These are phyloP conservation scores for Oikopleura vanhoeffeni DNA, from an alignment of 23 tunicate genomes.

Conservation along the genomic window DNA sequence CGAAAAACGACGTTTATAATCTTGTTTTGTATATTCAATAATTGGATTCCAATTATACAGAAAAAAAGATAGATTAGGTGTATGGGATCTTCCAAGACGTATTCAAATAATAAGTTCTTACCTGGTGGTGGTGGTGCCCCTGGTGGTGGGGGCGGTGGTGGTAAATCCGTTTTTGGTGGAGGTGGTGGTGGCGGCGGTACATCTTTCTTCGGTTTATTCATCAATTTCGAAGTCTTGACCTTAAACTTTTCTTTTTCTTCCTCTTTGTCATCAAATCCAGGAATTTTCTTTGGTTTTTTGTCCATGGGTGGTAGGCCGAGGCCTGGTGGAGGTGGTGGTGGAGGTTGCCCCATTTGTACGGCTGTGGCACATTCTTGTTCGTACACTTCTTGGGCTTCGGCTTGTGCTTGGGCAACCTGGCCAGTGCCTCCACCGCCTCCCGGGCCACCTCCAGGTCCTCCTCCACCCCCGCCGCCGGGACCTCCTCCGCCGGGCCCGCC, in stretches of 20 bases:
- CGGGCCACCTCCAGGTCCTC: background rate
- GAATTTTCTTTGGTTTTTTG: background rate
- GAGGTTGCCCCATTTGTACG: background rate
- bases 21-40: too few species aligned
- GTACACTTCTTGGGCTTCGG: background rate
- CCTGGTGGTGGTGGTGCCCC: slow-evolving; percentile 28
- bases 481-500: too few species aligned
- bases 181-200: slow-evolving; percentile 17
- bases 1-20: too few species aligned
- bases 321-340: background rate
- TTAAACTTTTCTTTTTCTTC: background rate
- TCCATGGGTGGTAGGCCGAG: background rate
- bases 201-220: background rate
- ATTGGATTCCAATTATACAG: too few species aligned
- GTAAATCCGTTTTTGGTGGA: slow-evolving; percentile 20
- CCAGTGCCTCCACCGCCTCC: background rate
- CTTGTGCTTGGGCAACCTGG: too few species aligned
- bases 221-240: background rate
- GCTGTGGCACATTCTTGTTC: background rate
- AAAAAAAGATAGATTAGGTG: too few species aligned
- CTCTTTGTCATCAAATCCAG: background rate
- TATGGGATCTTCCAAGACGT: background rate
- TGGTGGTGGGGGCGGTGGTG: slow-evolving; percentile 36
- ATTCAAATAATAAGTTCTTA: too few species aligned
- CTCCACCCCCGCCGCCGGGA: background rate